Evolutionary conservation across 2,113 vertebrate genomes (phyloP), one percentile per base, ranked within the genome.

Genomic region (Pedionomus torquatus): DNA sequence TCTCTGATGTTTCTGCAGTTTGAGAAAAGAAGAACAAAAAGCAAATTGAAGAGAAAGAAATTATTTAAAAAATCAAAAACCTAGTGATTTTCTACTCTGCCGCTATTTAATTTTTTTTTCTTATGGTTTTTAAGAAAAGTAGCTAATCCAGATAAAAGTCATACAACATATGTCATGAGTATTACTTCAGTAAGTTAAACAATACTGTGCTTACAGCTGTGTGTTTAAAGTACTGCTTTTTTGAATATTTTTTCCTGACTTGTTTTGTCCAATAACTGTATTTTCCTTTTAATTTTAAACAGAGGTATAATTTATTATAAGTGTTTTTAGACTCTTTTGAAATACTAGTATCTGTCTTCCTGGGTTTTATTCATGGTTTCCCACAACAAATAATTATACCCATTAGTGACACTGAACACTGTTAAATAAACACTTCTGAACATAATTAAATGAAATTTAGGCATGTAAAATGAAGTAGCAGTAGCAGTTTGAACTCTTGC

Each of bases 161-260:
- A 64, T 49, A 49, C 2, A 6, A 30, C 31, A 33, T 11, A 31
- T 0, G 4, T 51, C 6, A 6, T n/a, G 6, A 64, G 3, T n/a
- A 13, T 72, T 81, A 14, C 17, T 63, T 17, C 10, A 41, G 5
- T 69, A 28, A 54, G 3, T 25, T 54, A 39, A 71, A 14, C 10
- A 37, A 9, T 15, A 46, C 7, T 44, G 2, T 26, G 7, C 39
- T 14, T 25, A 43, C 4, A 79, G 55, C 13, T n/a, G 24, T 39
- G 6, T 18, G 4, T 19, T 63, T 83, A 64, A 63, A 68, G 63
- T 54, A 28, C 13, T 61, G 13, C 4, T 63, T 60, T 51, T 64
- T 33, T 2, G 1, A 72, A 43, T 21, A 33, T 19, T 77, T 77
- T 84, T 10, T 69, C 68, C 13, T 65, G 10, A 41, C 9, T 54